phyloP scores from a whole-genome alignment of 2,888 invertebrate genomes.

The Metacarcinus magister region DNA sequence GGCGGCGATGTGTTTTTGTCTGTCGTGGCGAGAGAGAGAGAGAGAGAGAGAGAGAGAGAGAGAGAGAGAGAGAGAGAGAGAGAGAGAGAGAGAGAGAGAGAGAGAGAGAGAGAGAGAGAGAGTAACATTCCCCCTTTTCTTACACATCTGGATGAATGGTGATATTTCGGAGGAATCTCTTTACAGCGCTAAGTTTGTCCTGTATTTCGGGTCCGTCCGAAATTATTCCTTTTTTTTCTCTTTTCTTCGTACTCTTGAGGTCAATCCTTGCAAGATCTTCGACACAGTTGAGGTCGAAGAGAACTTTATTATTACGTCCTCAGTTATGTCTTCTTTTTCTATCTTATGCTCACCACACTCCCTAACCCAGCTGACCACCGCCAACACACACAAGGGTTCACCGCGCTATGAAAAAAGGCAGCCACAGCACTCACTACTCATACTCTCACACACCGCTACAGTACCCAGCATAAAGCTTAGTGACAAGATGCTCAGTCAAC shows the following conservation, averaged over 20 bases:
- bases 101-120: neutral
- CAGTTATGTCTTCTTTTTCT: no score
- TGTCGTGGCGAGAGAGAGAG: neutral
- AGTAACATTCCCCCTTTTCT: neutral
- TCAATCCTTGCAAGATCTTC: no score
- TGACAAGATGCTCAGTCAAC: no score
- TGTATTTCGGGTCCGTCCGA: neutral
- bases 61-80: conserved; percentile 52
- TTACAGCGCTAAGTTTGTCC: neutral
- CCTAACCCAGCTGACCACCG: no score
- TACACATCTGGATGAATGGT: neutral
- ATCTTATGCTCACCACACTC: no score
- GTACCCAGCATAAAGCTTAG: no score
- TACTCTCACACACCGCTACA: no score
- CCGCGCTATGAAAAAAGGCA: no score
- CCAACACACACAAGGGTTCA: no score
- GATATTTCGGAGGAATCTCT: neutral
- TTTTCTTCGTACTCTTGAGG: neutral
- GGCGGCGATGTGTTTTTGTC: conserved; percentile 63
- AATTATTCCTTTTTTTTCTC: neutral
- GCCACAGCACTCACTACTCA: no score
- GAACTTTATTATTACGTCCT: no score
- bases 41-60: conserved; percentile 45
- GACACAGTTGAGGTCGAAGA: no score
- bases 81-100: conserved; percentile 16